Evolutionary conservation across 2,888 invertebrate genomes (phyloP).

Genomic region (Chaetogeoica ovagalla): DNA sequence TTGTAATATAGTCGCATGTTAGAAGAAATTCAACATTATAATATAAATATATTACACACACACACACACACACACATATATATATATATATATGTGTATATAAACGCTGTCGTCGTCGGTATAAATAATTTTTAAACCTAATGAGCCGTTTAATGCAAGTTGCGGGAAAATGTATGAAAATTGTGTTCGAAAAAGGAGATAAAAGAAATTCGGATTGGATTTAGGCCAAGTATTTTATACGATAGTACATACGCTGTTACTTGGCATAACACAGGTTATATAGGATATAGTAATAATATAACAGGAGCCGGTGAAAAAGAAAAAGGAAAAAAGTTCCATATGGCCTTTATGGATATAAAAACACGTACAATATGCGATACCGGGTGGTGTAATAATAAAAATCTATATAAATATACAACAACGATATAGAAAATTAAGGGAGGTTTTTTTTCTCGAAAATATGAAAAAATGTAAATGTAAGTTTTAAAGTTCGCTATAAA

Average conservation of each 20-base stretch:
- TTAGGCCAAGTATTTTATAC: constrained; percentile 15
- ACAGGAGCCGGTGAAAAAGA: too few species aligned
- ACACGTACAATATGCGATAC: not conserved
- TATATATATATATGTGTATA: not conserved
- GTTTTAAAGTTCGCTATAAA: too few species aligned
- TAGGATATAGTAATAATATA: too few species aligned
- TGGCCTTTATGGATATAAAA: constrained; percentile 25
- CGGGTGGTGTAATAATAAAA: constrained; percentile 17
- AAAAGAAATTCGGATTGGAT: constrained; percentile 40
- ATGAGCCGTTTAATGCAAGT: constrained; percentile 32
- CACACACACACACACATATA: too few species aligned
- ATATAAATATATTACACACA: too few species aligned
- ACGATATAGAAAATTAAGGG: constrained; percentile 20
- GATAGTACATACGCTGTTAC: not conserved
- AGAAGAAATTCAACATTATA: too few species aligned
- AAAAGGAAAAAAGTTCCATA: constrained; percentile 21
- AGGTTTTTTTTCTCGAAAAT: too few species aligned
- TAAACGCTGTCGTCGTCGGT: not conserved
- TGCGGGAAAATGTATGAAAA: constrained; percentile 30
- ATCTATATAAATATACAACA: not conserved
- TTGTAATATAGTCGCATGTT: too few species aligned
- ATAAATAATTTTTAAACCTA: constrained; percentile 21
- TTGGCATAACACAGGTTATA: constrained; percentile 19
- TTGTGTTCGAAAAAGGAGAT: constrained; percentile 17
- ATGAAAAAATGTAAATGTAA: too few species aligned